phyloP scores from a whole-genome alignment of 2,888 invertebrate species.

The Rhodophaea formosa region DNA sequence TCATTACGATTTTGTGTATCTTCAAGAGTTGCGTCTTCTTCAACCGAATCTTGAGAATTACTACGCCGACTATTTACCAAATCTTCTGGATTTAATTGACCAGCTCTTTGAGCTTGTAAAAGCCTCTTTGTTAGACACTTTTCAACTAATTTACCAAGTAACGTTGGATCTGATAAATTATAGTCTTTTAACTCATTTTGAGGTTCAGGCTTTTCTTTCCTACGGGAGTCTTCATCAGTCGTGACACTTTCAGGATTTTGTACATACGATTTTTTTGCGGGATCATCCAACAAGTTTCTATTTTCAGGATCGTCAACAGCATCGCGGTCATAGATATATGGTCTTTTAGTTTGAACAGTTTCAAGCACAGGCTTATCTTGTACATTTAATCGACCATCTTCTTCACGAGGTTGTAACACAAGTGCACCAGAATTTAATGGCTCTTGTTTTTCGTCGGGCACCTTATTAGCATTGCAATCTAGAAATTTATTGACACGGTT shows the following conservation, averaged over 20 bases:
- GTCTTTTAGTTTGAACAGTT: neutral
- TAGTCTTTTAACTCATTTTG: neutral
- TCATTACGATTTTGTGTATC: neutral
- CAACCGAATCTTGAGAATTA: neutral
- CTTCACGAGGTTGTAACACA: constrained; percentile 2
- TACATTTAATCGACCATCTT: neutral
- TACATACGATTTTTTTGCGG: neutral
- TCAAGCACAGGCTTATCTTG: neutral
- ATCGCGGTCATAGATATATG: neutral
- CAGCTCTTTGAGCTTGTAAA: neutral
- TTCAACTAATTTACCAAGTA: constrained; percentile 7
- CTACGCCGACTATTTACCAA: neutral
- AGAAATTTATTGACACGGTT: neutral
- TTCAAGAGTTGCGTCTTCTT: neutral
- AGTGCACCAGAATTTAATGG: neutral
- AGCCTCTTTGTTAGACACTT: constrained; percentile 2
- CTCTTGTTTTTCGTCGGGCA: neutral
- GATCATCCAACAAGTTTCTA: neutral
- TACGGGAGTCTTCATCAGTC: neutral
- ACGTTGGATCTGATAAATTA: neutral
- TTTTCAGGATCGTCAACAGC: neutral
- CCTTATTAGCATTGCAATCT: neutral
- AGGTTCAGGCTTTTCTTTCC: neutral
- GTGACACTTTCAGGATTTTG: neutral
- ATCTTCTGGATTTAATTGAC: neutral